A percentile compares a stretch with the other conserved stretches of the same genome.
Conservation (phyloP, 92 coral and sea anemone genomes). For the Bergia sp. region DNA sequence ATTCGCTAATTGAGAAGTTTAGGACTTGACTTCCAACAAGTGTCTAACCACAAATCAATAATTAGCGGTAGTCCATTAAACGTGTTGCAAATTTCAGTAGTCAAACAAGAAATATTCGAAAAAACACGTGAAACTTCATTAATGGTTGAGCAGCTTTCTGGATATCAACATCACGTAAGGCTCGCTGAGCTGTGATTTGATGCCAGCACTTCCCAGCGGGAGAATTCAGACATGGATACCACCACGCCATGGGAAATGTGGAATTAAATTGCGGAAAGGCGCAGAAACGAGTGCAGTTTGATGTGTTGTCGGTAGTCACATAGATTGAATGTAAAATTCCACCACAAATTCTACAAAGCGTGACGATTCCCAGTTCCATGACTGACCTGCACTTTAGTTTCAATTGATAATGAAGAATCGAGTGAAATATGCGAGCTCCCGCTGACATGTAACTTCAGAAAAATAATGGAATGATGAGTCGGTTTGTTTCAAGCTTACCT, state of each 20-base stretch:
- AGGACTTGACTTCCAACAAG: background rate
- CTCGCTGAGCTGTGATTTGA: background rate
- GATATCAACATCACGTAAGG: background rate
- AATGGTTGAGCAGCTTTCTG: background rate
- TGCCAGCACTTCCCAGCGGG: background rate
- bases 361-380: background rate
- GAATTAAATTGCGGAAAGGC: too few species aligned
- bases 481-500: slow-evolving; percentile 2
- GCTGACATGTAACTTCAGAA: slow-evolving; percentile 5
- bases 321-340: background rate
- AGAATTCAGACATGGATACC: background rate
- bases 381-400: background rate
- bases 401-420: background rate
- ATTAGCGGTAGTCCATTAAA: background rate
- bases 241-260: background rate
- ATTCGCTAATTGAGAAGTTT: background rate
- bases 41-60: background rate
- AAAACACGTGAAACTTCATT: background rate
- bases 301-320: background rate
- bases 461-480: background rate
- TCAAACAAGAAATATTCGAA: background rate
- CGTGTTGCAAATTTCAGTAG: background rate
- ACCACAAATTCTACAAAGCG: background rate
- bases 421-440: background rate
- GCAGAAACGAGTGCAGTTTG: background rate